Evolutionary conservation across 2,888 invertebrate species (phyloP).

Genomic region (Chrysodeixis includens): DNA sequence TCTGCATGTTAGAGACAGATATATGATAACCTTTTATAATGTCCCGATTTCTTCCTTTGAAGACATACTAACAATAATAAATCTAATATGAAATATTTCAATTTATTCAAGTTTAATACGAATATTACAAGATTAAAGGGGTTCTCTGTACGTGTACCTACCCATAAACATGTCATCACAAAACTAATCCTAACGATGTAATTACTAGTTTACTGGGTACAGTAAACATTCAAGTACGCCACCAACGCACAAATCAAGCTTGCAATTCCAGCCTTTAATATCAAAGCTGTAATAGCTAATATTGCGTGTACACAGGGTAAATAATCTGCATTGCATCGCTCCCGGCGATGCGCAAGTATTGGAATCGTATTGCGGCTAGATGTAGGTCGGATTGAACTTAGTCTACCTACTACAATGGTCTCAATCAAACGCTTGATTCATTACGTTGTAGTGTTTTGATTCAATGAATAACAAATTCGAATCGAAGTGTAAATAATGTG

Average conservation of each 20-base stretch:
- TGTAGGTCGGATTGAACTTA: conserved; percentile 80
- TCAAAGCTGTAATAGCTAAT: conserved; percentile 59
- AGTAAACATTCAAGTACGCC: conserved; percentile 57
- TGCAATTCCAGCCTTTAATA: conserved; percentile 60
- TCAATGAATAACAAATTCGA: conserved; percentile 46
- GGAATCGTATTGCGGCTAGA: conserved; percentile 73
- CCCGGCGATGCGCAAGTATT: conserved; percentile 71
- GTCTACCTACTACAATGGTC: conserved; percentile 72
- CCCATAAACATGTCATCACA: conserved; percentile 32
- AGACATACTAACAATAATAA: too few species aligned
- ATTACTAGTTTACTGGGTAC: conserved; percentile 51
- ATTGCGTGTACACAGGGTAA: conserved; percentile 57
- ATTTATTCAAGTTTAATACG: too few species aligned
- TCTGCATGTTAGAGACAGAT: too few species aligned
- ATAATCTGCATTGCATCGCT: conserved; percentile 76
- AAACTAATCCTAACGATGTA: conserved; percentile 44
- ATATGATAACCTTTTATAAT: too few species aligned
- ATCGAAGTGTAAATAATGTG: conserved; percentile 49
- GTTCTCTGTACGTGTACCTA: conserved; percentile 2
- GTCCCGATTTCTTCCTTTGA: too few species aligned
- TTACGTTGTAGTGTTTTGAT: conserved; percentile 70
- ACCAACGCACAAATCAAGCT: conserved; percentile 32
- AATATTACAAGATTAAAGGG: too few species aligned
- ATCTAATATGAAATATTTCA: too few species aligned
- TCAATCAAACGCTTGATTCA: conserved; percentile 74